phyloP scores from a whole-genome alignment of 2,888 invertebrate species.

The Brenthis daphne region DNA sequence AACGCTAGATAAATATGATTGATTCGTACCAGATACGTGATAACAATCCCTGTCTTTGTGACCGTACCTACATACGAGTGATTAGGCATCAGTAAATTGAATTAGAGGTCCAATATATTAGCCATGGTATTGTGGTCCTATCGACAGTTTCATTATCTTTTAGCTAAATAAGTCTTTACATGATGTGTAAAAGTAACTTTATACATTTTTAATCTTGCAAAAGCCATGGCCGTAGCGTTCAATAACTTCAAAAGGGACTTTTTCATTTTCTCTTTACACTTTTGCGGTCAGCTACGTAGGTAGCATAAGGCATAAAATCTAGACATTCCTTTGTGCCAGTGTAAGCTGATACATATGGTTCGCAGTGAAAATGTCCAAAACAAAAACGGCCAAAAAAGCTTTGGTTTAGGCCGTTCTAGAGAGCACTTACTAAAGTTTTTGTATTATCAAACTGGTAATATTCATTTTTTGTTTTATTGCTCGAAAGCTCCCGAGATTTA shows the following conservation, averaged over 20 bases:
- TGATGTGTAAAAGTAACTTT: constrained; percentile 4
- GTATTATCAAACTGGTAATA: constrained; percentile 77
- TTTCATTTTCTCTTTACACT: constrained; percentile 25
- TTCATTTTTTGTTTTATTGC: constrained; percentile 78
- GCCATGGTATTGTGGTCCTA: neutral
- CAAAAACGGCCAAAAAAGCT: constrained; percentile 40
- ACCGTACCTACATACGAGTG: no score
- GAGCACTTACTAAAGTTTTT: constrained; percentile 73
- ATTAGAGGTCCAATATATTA: neutral
- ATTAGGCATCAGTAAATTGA: no score
- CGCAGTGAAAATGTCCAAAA: constrained; percentile 48
- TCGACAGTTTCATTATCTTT: constrained; percentile 4
- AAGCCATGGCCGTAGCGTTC: constrained; percentile 7
- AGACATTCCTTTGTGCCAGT: constrained; percentile 36
- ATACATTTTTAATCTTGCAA: constrained; percentile 16
- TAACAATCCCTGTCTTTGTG: no score
- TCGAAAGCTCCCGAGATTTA: constrained; percentile 73
- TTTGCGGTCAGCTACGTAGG: constrained; percentile 30
- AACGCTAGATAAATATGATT: no score
- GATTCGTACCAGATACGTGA: no score
- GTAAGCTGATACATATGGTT: constrained; percentile 35
- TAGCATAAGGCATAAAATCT: constrained; percentile 26
- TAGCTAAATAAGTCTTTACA: constrained; percentile 3
- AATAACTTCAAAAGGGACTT: constrained; percentile 16
- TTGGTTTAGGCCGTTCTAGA: constrained; percentile 53